Evolutionary conservation across 2,113 vertebrate species (phyloP).

Genomic region (Motacilla tschutschensis): DNA sequence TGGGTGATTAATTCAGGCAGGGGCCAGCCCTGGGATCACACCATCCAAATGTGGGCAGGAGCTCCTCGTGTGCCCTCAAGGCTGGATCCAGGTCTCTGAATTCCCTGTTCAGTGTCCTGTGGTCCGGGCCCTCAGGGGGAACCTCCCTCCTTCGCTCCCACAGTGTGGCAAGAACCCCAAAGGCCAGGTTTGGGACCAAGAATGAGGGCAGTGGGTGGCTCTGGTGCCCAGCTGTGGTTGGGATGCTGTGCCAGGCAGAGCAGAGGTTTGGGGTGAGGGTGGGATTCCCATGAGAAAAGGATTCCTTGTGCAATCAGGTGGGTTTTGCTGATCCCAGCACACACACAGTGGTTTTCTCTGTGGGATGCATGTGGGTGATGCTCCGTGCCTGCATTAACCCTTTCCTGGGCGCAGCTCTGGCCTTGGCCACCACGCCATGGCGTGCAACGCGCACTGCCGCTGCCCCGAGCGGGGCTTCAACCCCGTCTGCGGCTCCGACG

Average conservation of each 20-base stretch:
- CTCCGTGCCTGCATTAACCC: rapidly evolving
- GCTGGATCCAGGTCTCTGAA: background rate
- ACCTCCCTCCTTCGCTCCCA: background rate
- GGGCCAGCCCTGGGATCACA: background rate
- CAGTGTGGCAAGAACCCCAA: background rate
- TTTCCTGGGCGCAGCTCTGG: background rate
- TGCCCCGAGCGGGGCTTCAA: slow-evolving; percentile 75
- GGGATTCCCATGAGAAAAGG: background rate
- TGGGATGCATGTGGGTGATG: rapidly evolving
- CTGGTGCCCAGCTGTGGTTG: background rate
- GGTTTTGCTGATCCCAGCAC: background rate
- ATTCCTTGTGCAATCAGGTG: background rate
- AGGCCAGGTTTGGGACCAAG: background rate
- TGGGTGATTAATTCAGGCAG: background rate
- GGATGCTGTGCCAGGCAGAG: background rate
- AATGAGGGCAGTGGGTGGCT: background rate
- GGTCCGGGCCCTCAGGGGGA: background rate
- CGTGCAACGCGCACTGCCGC: slow-evolving; percentile 68
- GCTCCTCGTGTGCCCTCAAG: background rate
- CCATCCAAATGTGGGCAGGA: background rate
- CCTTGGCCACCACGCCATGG: rapidly evolving
- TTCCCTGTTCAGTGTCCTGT: background rate
- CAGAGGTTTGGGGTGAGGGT: background rate
- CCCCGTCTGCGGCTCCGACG: slow-evolving; percentile 79
- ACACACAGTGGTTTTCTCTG: rapidly evolving